phyloP scores from a whole-genome alignment of 2,113 vertebrate species.

The Eubucco bourcierii region DNA sequence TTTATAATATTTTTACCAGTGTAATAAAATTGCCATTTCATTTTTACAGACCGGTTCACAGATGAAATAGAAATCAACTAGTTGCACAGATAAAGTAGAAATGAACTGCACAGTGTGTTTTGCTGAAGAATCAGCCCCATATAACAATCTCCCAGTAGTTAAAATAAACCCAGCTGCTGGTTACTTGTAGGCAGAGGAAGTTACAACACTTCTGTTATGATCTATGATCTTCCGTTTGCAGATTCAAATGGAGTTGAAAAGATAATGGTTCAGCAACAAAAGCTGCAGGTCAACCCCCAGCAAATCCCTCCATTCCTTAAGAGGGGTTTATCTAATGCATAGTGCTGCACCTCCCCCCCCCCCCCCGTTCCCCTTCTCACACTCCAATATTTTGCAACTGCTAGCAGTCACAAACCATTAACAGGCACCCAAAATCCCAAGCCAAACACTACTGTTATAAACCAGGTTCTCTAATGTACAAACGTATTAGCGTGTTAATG shows the following conservation, averaged over 20 bases:
- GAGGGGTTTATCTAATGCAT: neutral
- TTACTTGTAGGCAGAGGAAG: conserved; percentile 34
- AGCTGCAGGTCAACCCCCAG: neutral
- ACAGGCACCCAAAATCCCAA: conserved; percentile 43
- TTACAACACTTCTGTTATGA: neutral
- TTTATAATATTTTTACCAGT: neutral
- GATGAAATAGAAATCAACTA: conserved; percentile 9
- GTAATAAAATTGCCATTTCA: neutral
- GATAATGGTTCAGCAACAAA: neutral
- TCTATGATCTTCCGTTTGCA: neutral
- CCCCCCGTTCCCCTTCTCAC: neutral
- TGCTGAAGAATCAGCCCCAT: neutral
- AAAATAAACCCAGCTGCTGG: conserved; percentile 53
- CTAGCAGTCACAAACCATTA: conserved; percentile 23
- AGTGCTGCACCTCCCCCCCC: neutral
- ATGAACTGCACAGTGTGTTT: neutral
- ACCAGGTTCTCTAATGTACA: conserved; percentile 51
- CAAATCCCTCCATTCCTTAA: neutral
- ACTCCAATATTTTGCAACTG: neutral
- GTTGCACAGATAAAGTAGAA: neutral
- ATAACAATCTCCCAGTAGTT: conserved; percentile 7
- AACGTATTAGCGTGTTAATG: conserved; percentile 3
- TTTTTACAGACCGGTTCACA: conserved; percentile 33
- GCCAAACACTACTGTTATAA: conserved; percentile 59
- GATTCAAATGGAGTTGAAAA: conserved; percentile 4